These are phyloP conservation scores for Belonocnema kinseyi DNA, from an alignment of 1,140 invertebrate species.

Conservation along the genomic window DNA sequence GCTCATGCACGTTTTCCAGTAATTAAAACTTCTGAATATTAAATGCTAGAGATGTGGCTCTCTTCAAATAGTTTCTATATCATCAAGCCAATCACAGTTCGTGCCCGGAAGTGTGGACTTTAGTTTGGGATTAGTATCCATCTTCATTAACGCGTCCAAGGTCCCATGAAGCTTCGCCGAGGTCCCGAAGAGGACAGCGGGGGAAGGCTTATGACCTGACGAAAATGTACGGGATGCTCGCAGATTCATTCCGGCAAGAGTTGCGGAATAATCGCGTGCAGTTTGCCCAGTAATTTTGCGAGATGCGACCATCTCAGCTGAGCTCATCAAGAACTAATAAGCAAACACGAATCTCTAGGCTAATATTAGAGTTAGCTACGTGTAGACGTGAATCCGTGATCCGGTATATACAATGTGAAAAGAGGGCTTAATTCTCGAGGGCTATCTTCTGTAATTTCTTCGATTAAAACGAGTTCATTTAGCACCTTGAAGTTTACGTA, in stretches of 20 bases:
- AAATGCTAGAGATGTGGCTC: too few relatives aligned
- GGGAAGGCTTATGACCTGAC: not conserved
- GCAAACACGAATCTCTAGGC: slow-evolving; percentile 51
- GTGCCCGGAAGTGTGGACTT: too few relatives aligned
- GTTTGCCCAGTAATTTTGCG: slow-evolving; percentile 45
- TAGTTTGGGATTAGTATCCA: too few relatives aligned
- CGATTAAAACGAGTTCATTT: not conserved
- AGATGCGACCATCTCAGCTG: slow-evolving; percentile 42
- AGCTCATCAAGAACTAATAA: slow-evolving; percentile 52
- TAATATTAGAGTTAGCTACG: slow-evolving; percentile 54
- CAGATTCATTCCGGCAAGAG: slow-evolving; percentile 34
- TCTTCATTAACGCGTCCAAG: too few relatives aligned
- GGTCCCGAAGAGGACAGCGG: too few relatives aligned
- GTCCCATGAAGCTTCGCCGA: too few relatives aligned
- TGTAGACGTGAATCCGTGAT: slow-evolving; percentile 48
- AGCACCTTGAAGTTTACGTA: not conserved
- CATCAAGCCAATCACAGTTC: too few relatives aligned
- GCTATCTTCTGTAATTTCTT: not conserved
- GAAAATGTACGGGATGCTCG: slow-evolving; percentile 13
- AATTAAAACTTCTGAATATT: too few relatives aligned
- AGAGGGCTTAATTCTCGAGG: not conserved
- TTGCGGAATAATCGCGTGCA: slow-evolving; percentile 33
- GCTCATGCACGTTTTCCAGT: too few relatives aligned
- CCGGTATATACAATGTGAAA: slow-evolving; percentile 48
- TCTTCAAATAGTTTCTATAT: too few relatives aligned